Evolutionary conservation across 2,888 invertebrate species (phyloP), one percentile per base, ranked within the genome.

Genomic region (Lepidocyrtoides sp.): DNA sequence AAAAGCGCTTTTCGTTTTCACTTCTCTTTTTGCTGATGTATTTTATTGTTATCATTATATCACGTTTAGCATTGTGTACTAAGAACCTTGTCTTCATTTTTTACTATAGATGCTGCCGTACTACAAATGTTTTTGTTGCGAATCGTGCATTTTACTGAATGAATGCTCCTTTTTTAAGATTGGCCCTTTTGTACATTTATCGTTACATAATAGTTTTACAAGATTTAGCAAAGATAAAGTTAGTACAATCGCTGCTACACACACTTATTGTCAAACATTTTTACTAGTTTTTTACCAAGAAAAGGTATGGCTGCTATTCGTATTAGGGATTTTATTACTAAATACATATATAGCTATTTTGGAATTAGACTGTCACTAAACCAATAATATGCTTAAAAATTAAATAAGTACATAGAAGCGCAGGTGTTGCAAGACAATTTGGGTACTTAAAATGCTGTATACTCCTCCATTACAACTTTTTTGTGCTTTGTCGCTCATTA

Each of bases 311-410:
- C 36, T 32, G 17, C 44, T 72, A 44, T 12, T 8, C 20, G 8
- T 69, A 69, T 41, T 41, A 41, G 69, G 69, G 3, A 72, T 44
- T 72, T 72, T 44, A 72, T 44, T 41, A 23, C 20, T 72, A 44
- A 72, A 72, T 23, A 72, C 10, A n/a, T n/a, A n/a, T n/a, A n/a
- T n/a, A 44, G 44, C n/a, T 44, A 72, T 41, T 72, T 44, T 44
- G 72, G 72, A 72, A 72, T 72, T 72, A 72, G 72, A 72, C 44
- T 72, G 72, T 72, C 72, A 72, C 72, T 72, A 72, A 72, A 72
- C 72, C 23, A 72, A 44, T 72, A 72, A 44, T 44, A 44, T 20
- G 44, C 72, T 72, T 72, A 72, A 44, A 66, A 23, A 32, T 12
- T 29, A 63, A 29, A 63, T 7, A n/a, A 29, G 66, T n/a, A 60